Evolutionary conservation across 2,797 vertebrate species (phyloP), one percentile per base, ranked within the genome.

Genomic region (Sandelia bainsii): DNA sequence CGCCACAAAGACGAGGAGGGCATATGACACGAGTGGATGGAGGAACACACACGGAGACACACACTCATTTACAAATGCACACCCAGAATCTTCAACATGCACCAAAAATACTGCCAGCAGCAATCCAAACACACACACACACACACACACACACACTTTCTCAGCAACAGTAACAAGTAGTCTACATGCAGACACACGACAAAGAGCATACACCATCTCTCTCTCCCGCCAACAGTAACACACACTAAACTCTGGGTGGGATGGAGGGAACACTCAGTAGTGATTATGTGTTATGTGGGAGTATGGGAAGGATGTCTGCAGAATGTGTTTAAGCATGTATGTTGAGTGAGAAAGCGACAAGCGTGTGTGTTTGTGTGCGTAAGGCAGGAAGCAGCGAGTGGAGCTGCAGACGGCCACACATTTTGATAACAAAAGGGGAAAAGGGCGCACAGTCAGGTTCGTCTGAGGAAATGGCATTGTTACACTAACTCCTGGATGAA

Each of bases 401-500:
- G 65, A 27, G 77, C 25, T 69, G 89, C 84, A 82, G 73, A 72
- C 75, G 71, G 75, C 82, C 60, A 25, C 50, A 4, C 29, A 69
- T 69, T 84, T 57, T 56, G 72, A 85, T 81, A 67, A 89, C 83
- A 83, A 82, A 92, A 8, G 29, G 89, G 87, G 92, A 92, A 80
- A 72, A 14, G 45, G 52, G 49, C n/a, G 1, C 40, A 34, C 72
- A 51, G 79, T 10, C 68, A 66, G 69, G 78, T 85, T 89, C 62
- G 76, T 77, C 83, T 50, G 80, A 90, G 93, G 92, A 96, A 94
- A 88, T 0, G 0, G 82, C 79, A 93, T 88, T 89, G 80, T 89
- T 89, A 53, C 61, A 66, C 45, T 1, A 6, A 64, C 53, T 44
- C 22, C 17, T 4, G 46, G 37, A 65, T 52, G 40, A 81, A 77